A percentile compares a stretch with the other conserved stretches of the same genome.
Conservation (phyloP, 1,140 invertebrate species). For the Eumaeus atala region DNA sequence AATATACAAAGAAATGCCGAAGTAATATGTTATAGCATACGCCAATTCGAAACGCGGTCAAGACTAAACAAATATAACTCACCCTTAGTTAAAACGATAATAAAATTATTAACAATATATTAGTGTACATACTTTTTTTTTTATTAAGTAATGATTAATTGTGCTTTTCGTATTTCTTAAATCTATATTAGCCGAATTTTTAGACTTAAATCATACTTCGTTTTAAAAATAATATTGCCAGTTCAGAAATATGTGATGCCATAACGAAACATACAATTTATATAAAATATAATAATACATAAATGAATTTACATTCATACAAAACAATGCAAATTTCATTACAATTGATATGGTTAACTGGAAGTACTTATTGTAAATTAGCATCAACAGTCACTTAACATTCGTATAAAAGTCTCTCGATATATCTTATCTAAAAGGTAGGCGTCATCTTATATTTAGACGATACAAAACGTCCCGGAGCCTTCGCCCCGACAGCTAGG, state of each 20-base stretch:
- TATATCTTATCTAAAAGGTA: slow-evolving; percentile 72
- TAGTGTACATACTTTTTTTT: slow-evolving; percentile 52
- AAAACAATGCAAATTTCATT: slow-evolving; percentile 19
- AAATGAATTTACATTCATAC: slow-evolving; percentile 12
- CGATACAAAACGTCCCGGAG: slow-evolving; percentile 50
- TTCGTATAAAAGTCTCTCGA: slow-evolving; percentile 72
- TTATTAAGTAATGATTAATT: slow-evolving; percentile 64
- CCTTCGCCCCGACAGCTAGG: slow-evolving; percentile 16
- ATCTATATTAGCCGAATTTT: slow-evolving; percentile 65
- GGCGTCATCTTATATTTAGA: slow-evolving; percentile 61
- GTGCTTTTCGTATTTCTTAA: slow-evolving; percentile 63
- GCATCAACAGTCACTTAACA: slow-evolving; percentile 69
- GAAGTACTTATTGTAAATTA: slow-evolving; percentile 70
- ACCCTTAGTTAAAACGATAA: slow-evolving; percentile 54
- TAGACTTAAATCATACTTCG: slow-evolving; percentile 44
- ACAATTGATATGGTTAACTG: slow-evolving; percentile 62
- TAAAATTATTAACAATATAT: slow-evolving; percentile 73
- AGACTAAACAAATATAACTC: slow-evolving; percentile 40
- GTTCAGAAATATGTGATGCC: slow-evolving; percentile 32
- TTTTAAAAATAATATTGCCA: slow-evolving; percentile 44
- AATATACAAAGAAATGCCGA: slow-evolving; percentile 69
- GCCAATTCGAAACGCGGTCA: slow-evolving; percentile 44
- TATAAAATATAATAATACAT: slow-evolving; percentile 5
- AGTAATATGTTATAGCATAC: slow-evolving; percentile 51
- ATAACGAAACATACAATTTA: slow-evolving; percentile 1